Evolutionary conservation across 2,888 invertebrate species (phyloP), one percentile per base, ranked within the genome.

Genomic region (Coronaproctus castanopsis): DNA sequence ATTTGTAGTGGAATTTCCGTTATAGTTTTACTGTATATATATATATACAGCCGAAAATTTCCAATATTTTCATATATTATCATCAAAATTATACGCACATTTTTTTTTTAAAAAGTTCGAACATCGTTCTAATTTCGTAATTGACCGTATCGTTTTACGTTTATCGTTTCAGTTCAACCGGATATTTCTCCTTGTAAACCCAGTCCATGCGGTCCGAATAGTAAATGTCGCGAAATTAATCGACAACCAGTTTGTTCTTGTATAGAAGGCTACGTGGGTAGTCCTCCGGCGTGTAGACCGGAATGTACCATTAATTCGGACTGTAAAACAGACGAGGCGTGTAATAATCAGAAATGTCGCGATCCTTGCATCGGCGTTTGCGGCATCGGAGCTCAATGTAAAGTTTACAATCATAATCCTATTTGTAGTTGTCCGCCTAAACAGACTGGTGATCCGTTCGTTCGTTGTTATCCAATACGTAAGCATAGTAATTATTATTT

Each of bases 301-400:
- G 85, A 86, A 71, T 87, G 87, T 69, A 80, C 81, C 24, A 76
- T 81, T 24, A 86, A 83, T 67, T 79, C 83, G 1, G 87, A 87
- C 70, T 89, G 88, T 70, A 69, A 80, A 2, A 73, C 75, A 20
- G 79, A 82, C 65, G 80, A 78, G 67, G 83, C 87, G 2, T 89
- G 89, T 67, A 73, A 84, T 10, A 80, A 82, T 68, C 80, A 81
- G 65, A 85, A 85, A 72, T 89, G 89, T 69, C 69, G 74, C 20
- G 79, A 87, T 70, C 87, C 88, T 24, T 89, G 89, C 65, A 78
- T 79, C 24, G 80, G 78, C 55, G 78, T 82, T 57, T 89, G 83
- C 68, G 88, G 87, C 57, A 73, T 74, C 67, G 82, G 82, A 69
- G 81, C 86, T 18, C 73, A 78, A 66, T 88, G 88, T 67, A 78